Base-by-base conservation (phyloP, 2,113 vertebrate genomes). In the Pampusana beccarii region DNA sequence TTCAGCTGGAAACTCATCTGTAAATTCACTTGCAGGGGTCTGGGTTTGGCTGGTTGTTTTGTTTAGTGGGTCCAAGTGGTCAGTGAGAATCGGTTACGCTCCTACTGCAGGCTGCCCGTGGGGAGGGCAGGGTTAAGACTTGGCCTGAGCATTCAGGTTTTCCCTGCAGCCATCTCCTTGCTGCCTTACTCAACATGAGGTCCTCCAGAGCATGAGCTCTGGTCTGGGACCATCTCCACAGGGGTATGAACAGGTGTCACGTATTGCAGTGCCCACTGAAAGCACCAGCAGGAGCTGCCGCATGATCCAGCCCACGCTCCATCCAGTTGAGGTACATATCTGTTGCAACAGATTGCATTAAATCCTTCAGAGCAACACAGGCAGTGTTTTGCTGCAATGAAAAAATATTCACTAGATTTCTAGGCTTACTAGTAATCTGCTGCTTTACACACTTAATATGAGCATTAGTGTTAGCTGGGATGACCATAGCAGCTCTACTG, bases 211-310 rank as follows among this genome's bases (percentile, higher is more conserved):
- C 31, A 40, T 2, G 11, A 57, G 46, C 40, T 69, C 54, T 48
- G 36, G 31, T 16, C 64, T 42, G 28, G 19, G 23, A 58, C 64
- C 9, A 26, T 65, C 40, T 65, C 53, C 21, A 36, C 42, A 7
- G 17, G 11, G 25, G 6, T 31, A 44, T 3, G n/a, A 79, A 64
- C 8, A 3, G 0, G 24, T 64, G 21, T 78, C 10, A 3, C 2
- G 0, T 12, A 34, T 36, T 67, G 36, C 33, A 61, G 65, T n/a
- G 11, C 11, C 40, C 54, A 50, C 54, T n/a, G 42, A 69, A 74
- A 92, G 67, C 57, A 88, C 12, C 31, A 16, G 53, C 44, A 81
- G 61, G 40, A 86, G 48, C 56, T 92, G 67, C 60, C 46, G n/a
- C 5, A 2, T 20, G 69, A 64, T 65, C 24, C 72, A 71, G 57